Evolutionary conservation across 2,797 vertebrate genomes (phyloP).

Genomic region (Champsocephalus esox): DNA sequence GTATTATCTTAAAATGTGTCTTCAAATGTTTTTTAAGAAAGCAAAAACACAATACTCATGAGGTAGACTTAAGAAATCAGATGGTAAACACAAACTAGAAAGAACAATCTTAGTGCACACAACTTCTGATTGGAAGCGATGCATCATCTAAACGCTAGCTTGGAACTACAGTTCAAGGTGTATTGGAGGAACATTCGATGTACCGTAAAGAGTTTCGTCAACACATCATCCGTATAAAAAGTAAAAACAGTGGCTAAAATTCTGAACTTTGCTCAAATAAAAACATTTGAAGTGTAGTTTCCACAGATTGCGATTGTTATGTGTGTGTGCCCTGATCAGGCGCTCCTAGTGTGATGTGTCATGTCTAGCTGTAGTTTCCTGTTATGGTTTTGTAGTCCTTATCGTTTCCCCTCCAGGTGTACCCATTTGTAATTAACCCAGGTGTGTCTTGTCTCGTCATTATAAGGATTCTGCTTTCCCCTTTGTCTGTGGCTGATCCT

Average conservation of each 20-base stretch:
- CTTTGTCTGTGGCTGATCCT: too few species aligned
- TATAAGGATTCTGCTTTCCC: too few species aligned
- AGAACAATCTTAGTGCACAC: background rate
- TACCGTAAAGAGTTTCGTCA: too few species aligned
- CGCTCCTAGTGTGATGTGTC: too few species aligned
- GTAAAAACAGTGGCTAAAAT: background rate
- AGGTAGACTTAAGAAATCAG: background rate
- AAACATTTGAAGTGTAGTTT: slow-evolving; percentile 20
- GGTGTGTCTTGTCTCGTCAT: too few species aligned
- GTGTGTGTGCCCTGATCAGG: too few species aligned
- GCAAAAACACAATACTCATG: rapidly evolving
- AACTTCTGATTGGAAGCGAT: background rate
- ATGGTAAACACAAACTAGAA: too few species aligned
- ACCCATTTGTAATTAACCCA: too few species aligned
- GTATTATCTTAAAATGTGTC: too few species aligned
- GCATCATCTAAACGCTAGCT: background rate
- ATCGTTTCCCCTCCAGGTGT: too few species aligned
- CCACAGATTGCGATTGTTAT: background rate
- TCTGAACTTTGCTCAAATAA: background rate
- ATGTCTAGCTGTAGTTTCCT: too few species aligned
- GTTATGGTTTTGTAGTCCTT: too few species aligned
- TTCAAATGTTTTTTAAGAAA: background rate
- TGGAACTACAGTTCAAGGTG: background rate
- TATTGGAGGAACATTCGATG: background rate
- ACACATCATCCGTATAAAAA: background rate